A percentile compares a stretch with the other conserved stretches of the same genome.
phyloP scores from a whole-genome alignment of 2,113 vertebrate species.

The Antigone vipio region DNA sequence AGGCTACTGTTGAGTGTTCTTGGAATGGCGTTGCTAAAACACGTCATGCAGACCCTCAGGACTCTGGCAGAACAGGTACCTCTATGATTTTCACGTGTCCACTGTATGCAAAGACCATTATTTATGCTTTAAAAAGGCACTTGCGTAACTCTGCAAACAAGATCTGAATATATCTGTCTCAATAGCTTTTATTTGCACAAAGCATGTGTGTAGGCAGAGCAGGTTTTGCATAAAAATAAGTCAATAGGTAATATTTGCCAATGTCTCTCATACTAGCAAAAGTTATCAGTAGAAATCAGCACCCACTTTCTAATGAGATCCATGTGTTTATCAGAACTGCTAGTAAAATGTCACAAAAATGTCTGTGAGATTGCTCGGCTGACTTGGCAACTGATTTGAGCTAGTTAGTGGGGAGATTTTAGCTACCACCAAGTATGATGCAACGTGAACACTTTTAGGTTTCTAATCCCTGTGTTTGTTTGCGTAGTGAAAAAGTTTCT shows the following conservation, averaged over 20 bases:
- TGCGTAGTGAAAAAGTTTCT: conserved; percentile 58
- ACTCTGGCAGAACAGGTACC: neutral
- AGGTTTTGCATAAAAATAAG: neutral
- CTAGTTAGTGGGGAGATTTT: conserved; percentile 12
- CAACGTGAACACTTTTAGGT: neutral
- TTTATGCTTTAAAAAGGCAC: neutral
- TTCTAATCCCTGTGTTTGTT: conserved; percentile 39
- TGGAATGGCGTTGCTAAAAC: neutral
- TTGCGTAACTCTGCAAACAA: neutral
- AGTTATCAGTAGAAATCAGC: neutral
- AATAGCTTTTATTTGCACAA: neutral
- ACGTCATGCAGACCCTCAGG: neutral
- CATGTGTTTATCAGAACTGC: neutral
- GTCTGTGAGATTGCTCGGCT: conserved; percentile 4
- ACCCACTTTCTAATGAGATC: neutral
- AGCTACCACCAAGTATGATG: neutral
- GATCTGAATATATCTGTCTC: neutral
- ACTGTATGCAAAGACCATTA: neutral
- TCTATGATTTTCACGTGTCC: neutral
- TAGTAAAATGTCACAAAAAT: neutral
- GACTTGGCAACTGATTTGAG: neutral
- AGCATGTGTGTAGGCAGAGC: neutral
- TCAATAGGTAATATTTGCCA: neutral
- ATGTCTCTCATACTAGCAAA: neutral
- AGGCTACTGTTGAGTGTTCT: neutral